Base-by-base conservation (phyloP, 2,797 vertebrate species). In the Anableps anableps region DNA sequence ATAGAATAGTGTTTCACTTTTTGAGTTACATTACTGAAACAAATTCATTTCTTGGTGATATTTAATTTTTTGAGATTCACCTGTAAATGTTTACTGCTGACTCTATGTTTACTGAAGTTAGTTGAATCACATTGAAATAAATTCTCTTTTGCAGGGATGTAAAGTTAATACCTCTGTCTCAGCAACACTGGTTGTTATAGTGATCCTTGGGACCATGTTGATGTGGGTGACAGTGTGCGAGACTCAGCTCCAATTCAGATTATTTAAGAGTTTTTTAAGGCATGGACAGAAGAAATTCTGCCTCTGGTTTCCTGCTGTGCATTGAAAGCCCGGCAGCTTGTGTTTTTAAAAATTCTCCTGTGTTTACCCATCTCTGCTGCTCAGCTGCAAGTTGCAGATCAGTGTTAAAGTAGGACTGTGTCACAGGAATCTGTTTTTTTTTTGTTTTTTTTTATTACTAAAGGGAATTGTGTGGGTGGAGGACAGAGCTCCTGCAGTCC, bases 401-500 rank as follows among this genome's bases (percentile, higher is more conserved):
- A 41, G 58, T 60, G 34, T 75, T 73, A 72, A 80, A 86, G 80
- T 73, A 73, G 73, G 47, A 75, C 38, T n/a, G 41, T 29, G 47
- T 75, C 75, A 47, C 72, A 76, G 68, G 78, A 91, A 85, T 85
- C 9, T 62, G n/a, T 62, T 86, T 81, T 85, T 89, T 51, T 53
- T 21, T 53, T 53, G n/a, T 55, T 53, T 9, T 53, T n/a, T 4
- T 11, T 55, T 84, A 86, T 89, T 89, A 80, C 76, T 50, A 7
- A 72, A 84, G 53, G 71, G 53, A 60, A 86, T 21, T 81, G 79
- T 75, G 90, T 93, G 81, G 88, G 88, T 66, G 83, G 78, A 82
- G 80, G 74, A 77, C 72, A 23, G 64, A 85, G 68, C 43, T 68
- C 72, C 71, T 76, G 80, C 80, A 83, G 70, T 41, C 88, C 76